These are phyloP conservation scores for Lerista edwardsae DNA, from an alignment of 2,797 vertebrate species.

Conservation along the genomic window DNA sequence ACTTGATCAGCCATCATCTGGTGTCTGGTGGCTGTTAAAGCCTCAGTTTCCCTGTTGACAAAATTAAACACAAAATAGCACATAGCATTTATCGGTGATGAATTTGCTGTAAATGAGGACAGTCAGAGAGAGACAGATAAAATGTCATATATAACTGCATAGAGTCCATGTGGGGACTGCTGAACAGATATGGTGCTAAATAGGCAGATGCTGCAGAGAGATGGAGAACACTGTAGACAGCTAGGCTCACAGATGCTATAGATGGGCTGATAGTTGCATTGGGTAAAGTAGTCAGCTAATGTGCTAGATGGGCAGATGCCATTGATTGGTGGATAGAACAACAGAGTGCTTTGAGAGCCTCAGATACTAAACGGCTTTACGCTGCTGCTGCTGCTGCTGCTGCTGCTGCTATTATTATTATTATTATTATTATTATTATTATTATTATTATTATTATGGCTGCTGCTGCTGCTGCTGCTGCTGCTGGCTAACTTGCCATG, in stretches of 20 bases:
- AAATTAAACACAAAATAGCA: conserved; percentile 8
- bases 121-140: background rate
- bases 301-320: conserved; percentile 13
- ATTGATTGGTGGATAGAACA: conserved; percentile 6
- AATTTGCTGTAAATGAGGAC: conserved; percentile 15
- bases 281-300: conserved; percentile 7
- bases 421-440: background rate
- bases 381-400: too few relatives aligned
- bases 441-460: background rate
- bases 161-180: background rate
- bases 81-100: conserved; percentile 2
- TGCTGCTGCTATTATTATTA: background rate
- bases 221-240: background rate
- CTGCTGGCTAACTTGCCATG: background rate
- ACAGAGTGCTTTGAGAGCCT: background rate
- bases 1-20: background rate
- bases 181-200: conserved; percentile 23
- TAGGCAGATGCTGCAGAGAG: conserved; percentile 25
- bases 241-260: conserved; percentile 15
- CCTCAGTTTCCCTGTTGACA: conserved; percentile 13
- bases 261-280: conserved; percentile 10
- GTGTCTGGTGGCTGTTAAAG: background rate
- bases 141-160: background rate
- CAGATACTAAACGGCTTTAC: background rate
- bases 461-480: too few relatives aligned